Evolutionary conservation across 2,113 vertebrate genomes (phyloP).

Genomic region (Malurus alboscapulatus): DNA sequence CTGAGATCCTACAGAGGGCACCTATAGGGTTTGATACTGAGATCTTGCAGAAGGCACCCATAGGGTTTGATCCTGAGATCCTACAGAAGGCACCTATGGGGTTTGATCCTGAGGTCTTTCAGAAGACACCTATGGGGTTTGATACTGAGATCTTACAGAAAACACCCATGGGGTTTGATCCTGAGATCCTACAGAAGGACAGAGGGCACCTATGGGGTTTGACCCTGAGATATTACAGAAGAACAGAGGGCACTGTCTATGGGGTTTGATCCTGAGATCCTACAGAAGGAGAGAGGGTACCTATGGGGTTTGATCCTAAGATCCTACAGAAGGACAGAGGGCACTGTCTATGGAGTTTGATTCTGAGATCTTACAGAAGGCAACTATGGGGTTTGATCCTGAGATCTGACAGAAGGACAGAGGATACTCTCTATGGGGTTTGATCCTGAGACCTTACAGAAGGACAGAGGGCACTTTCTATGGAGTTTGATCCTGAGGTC

Average conservation of each 20-base stretch:
- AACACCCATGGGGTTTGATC: too few species aligned
- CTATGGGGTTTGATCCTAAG: too few species aligned
- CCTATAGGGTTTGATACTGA: background rate
- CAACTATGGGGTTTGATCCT: rapidly evolving
- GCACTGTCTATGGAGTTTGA: rapidly evolving
- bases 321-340: background rate
- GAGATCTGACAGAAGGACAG: background rate
- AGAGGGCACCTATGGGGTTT: background rate
- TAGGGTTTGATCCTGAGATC: rapidly evolving
- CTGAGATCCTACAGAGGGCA: background rate
- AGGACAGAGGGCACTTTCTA: too few species aligned
- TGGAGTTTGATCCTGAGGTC: rapidly evolving
- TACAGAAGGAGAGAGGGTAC: too few species aligned
- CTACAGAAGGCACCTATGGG: background rate
- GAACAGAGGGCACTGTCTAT: rapidly evolving
- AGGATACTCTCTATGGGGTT: too few species aligned
- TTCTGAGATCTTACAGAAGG: background rate
- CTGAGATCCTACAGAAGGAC: background rate
- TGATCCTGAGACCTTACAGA: background rate
- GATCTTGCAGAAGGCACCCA: too few species aligned
- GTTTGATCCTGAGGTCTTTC: too few species aligned
- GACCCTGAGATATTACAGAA: background rate
- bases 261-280: rapidly evolving
- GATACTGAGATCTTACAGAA: too few species aligned
- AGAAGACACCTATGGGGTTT: background rate